Evolutionary conservation across 2,113 vertebrate species (phyloP).

Genomic region (Callospermophilus lateralis): DNA sequence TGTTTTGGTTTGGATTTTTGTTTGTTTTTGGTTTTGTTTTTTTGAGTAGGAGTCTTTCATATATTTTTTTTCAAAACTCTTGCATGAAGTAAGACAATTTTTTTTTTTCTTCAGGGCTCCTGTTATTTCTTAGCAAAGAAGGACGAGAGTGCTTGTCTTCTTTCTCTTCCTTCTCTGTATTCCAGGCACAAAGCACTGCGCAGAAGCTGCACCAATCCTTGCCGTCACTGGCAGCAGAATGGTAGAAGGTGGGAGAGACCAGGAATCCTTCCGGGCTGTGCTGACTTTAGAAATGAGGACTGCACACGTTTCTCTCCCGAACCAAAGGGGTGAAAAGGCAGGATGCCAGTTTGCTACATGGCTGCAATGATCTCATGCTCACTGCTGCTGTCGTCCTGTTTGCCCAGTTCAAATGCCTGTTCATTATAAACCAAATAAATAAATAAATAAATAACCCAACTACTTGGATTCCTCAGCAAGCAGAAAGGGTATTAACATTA

Average conservation of each 20-base stretch:
- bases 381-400: slow-evolving; percentile 83
- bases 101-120: slow-evolving; percentile 83
- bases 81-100: slow-evolving; percentile 85
- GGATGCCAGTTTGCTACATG: slow-evolving; percentile 92
- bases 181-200: slow-evolving; percentile 90
- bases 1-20: slow-evolving; percentile 78
- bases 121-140: slow-evolving; percentile 84
- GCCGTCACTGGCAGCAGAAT: slow-evolving; percentile 84
- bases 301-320: slow-evolving; percentile 86
- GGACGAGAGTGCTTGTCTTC: slow-evolving; percentile 84
- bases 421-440: slow-evolving; percentile 80
- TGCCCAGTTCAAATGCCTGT: slow-evolving; percentile 88
- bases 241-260: slow-evolving; percentile 87
- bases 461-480: slow-evolving; percentile 84
- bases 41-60: slow-evolving; percentile 79
- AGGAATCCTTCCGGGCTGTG: slow-evolving; percentile 88
- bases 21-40: slow-evolving; percentile 80
- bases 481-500: slow-evolving; percentile 73
- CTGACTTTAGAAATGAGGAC: slow-evolving; percentile 87
- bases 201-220: slow-evolving; percentile 90
- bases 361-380: slow-evolving; percentile 91
- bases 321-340: slow-evolving; percentile 90
- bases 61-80: slow-evolving; percentile 79
- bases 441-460: slow-evolving; percentile 28
- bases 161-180: slow-evolving; percentile 86